phyloP scores from a whole-genome alignment of 2,113 vertebrate species.

The Notarius lentiginosus region DNA sequence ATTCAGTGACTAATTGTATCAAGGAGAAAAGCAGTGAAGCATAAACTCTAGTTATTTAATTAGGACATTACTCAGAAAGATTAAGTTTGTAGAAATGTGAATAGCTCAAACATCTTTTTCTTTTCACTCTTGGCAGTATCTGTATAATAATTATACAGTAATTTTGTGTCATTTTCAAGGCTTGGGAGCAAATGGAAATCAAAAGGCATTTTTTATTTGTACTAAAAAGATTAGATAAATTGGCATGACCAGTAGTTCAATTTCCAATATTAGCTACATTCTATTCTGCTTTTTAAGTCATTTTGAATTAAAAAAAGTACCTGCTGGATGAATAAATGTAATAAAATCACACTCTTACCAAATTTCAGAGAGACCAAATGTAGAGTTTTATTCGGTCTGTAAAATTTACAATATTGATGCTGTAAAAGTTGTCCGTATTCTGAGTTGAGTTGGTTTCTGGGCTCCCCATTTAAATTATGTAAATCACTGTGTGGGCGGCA shows the following conservation, averaged over 20 bases:
- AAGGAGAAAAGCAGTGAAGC: constrained; percentile 35
- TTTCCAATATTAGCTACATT: background rate
- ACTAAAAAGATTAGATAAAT: background rate
- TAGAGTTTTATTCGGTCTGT: background rate
- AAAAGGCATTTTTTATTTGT: background rate
- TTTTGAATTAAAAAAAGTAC: background rate
- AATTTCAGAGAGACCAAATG: background rate
- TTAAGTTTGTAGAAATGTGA: background rate
- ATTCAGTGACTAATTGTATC: constrained; percentile 4
- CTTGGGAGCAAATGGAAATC: background rate
- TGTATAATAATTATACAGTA: background rate
- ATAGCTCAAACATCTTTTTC: background rate
- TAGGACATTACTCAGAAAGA: constrained; percentile 35
- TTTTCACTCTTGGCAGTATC: background rate
- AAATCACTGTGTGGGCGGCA: background rate
- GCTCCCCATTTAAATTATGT: background rate
- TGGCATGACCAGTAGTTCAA: background rate
- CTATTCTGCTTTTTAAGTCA: background rate
- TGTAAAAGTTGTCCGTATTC: background rate
- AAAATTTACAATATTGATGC: background rate
- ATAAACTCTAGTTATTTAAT: constrained; percentile 41
- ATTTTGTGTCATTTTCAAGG: background rate
- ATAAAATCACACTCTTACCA: background rate
- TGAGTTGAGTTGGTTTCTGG: background rate
- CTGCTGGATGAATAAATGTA: background rate